A percentile compares a stretch with the other conserved stretches of the same genome.
phyloP scores from a whole-genome alignment of 2,113 vertebrate genomes.

The Poeciliopsis occidentalis region DNA sequence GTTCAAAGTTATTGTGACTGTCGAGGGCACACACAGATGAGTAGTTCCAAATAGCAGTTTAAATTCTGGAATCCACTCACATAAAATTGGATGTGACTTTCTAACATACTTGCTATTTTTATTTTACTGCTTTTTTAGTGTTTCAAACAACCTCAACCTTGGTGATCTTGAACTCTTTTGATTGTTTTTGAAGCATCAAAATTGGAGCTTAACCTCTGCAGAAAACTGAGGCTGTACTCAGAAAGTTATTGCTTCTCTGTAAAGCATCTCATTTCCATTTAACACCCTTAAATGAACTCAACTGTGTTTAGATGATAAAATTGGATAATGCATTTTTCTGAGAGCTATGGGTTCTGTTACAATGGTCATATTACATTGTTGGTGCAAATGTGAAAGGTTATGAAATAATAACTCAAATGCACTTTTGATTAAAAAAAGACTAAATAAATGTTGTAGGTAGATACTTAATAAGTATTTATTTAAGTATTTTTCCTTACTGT shows the following conservation, averaged over 20 bases:
- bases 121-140: constrained; percentile 11
- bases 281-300: neutral
- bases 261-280: neutral
- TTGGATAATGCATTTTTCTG: neutral
- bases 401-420: too few relatives aligned
- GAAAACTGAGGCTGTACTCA: neutral
- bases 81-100: constrained; percentile 39
- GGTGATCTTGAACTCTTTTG: constrained; percentile 15
- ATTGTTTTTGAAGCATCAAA: constrained; percentile 20
- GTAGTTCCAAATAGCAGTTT: neutral
- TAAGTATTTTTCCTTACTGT: neutral
- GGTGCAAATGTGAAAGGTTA: too few relatives aligned
- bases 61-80: constrained; percentile 15
- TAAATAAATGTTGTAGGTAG: too few relatives aligned
- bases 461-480: too few relatives aligned
- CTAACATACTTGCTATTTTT: constrained; percentile 32
- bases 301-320: neutral
- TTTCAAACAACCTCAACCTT: constrained; percentile 19
- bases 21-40: constrained; percentile 18
- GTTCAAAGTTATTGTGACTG: constrained; percentile 37
- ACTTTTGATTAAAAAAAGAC: too few relatives aligned
- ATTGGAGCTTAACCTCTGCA: neutral
- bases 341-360: neutral
- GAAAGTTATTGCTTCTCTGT: neutral
- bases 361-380: neutral